These are phyloP conservation scores for Eublepharis macularius DNA, from an alignment of 2,113 vertebrate species.

Conservation along the genomic window DNA sequence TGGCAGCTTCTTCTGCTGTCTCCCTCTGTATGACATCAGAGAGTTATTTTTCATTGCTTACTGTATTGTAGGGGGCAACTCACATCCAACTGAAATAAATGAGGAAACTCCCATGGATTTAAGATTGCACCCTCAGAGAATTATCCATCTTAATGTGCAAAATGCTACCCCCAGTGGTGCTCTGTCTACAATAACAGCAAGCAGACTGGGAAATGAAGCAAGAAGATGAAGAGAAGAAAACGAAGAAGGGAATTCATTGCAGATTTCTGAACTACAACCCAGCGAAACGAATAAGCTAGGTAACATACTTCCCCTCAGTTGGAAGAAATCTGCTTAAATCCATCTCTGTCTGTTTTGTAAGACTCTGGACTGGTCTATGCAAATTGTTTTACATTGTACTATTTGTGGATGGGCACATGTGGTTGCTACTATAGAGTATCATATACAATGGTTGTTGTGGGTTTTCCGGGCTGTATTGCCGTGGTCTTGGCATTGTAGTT, in stretches of 20 bases:
- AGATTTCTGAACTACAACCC: not conserved
- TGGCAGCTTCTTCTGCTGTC: not conserved
- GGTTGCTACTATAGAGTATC: no score
- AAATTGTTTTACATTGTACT: not conserved
- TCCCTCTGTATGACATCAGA: not conserved
- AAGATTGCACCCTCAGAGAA: slow-evolving; percentile 21
- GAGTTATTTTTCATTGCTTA: slow-evolving; percentile 49
- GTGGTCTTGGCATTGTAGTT: no score
- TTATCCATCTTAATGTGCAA: slow-evolving; percentile 35
- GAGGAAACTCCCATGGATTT: not conserved
- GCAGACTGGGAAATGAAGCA: slow-evolving; percentile 52
- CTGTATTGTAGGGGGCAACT: slow-evolving; percentile 23
- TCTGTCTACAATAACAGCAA: slow-evolving; percentile 37
- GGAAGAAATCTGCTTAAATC: not conserved
- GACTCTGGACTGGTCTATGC: not conserved
- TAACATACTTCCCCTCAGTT: not conserved
- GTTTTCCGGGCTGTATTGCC: no score
- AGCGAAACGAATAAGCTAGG: not conserved
- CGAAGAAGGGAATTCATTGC: slow-evolving; percentile 24
- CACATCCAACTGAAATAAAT: not conserved
- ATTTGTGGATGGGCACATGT: not conserved
- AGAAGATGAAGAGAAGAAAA: slow-evolving; percentile 28
- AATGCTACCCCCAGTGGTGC: slow-evolving; percentile 23
- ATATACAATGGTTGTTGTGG: no score
- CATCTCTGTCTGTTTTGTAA: not conserved